Base-by-base conservation (phyloP, 2,113 vertebrate species). In the Ciconia maguari region DNA sequence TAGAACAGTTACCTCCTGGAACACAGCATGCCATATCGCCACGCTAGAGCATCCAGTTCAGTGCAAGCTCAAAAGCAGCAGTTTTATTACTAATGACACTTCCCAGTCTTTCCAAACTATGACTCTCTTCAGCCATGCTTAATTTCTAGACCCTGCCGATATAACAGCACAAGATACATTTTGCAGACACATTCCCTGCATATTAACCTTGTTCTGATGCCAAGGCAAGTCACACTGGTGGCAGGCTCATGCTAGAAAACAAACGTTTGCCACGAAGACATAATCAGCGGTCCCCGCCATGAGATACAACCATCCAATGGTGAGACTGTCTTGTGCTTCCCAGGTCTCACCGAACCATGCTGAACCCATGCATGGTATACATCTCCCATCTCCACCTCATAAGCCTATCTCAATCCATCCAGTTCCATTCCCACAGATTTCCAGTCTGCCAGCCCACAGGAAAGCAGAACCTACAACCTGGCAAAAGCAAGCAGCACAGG, bases 241-340 rank as follows among this genome's bases (percentile, higher is more conserved):
- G n/a, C 82, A 74, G 71, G 49, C 25, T 64, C 11, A 2, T 30
- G 32, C 55, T 55, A 38, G 26, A 26, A 13, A 20, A 48, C 16
- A n/a, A 80, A 11, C 10, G 0, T 10, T 25, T 69, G 44, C 88
- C 64, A 3, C 4, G 0, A n/a, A 15, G 29, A 20, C 13, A 12
- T 8, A 3, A 24, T 5, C 21, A 21, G 41, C 2, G 10, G 29
- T 21, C 44, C 20, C 80, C n/a, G 79, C 38, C 29, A 1, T 0
- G 20, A 30, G 16, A 58, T 1, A 22, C 11, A 70, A 10, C 11
- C 64, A 4, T 3, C 5, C 65, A 1, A 6, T 0, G 18, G 8
- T 1, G n/a, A 49, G 51, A 20, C 3, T 34, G 42, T 4, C 34
- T 13, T 22, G 20, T 3, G 22, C 83, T 70, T 17, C 55, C 70